Conservation (phyloP, 2,888 invertebrate species). For the Conomelus anceps region DNA sequence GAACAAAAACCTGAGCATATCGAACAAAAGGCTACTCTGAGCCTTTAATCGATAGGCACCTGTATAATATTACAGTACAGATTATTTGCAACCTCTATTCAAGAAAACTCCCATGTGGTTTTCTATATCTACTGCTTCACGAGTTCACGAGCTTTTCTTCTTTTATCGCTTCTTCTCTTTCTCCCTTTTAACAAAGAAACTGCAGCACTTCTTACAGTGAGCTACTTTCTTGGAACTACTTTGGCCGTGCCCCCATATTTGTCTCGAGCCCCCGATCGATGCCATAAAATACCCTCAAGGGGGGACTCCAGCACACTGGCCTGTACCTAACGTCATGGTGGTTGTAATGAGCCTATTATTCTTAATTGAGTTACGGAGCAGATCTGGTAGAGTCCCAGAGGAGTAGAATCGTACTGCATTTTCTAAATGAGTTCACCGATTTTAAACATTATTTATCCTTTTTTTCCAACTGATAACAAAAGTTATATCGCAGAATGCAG, state of each 20-base stretch:
- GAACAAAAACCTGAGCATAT: too few species aligned
- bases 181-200: background rate
- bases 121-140: too few species aligned
- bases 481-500: background rate
- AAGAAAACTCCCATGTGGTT: too few species aligned
- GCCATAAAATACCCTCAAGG: background rate
- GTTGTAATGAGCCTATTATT: background rate
- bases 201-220: background rate
- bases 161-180: background rate
- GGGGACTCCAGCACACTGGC: background rate
- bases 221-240: background rate
- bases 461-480: background rate
- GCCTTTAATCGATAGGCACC: too few species aligned
- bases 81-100: too few species aligned
- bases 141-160: too few species aligned
- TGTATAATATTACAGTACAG: too few species aligned
- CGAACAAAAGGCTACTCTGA: too few species aligned
- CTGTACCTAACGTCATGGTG: background rate
- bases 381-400: background rate
- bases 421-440: too few species aligned
- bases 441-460: background rate
- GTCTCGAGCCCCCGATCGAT: background rate
- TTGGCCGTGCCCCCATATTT: background rate
- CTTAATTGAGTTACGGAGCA: background rate
- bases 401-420: background rate